These are phyloP conservation scores for Periophthalmodon schlosseri DNA, from an alignment of 2,113 vertebrate genomes.

Conservation along the genomic window DNA sequence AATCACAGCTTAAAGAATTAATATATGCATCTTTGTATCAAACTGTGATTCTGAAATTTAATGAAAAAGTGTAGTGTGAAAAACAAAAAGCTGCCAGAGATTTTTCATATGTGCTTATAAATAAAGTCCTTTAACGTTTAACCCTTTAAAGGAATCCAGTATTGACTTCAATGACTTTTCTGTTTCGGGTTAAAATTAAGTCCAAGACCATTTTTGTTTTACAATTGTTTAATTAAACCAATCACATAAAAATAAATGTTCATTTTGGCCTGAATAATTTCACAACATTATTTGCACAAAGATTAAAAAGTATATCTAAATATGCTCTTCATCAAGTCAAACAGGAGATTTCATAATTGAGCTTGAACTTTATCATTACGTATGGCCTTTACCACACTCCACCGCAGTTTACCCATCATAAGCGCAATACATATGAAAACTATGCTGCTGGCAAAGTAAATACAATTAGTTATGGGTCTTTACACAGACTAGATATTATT, in stretches of 20 bases:
- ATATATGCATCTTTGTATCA: neutral
- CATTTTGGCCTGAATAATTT: neutral
- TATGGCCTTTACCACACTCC: neutral
- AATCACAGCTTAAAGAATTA: conserved; percentile 49
- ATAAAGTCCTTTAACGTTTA: neutral
- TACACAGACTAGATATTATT: neutral
- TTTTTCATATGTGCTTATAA: neutral
- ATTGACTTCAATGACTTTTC: neutral
- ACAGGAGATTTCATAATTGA: neutral
- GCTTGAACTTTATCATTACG: neutral
- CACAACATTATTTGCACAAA: neutral
- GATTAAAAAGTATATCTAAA: neutral
- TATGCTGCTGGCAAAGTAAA: neutral
- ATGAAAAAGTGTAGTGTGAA: neutral
- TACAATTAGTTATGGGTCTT: neutral
- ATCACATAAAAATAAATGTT: neutral
- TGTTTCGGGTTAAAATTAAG: conserved; percentile 18
- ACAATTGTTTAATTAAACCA: conserved; percentile 7
- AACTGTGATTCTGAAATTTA: conserved; percentile 20
- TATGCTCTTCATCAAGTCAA: neutral
- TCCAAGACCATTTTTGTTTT: neutral
- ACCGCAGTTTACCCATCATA: neutral
- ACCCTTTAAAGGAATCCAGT: neutral
- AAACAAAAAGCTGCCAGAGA: neutral
- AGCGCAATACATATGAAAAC: neutral